Conservation (phyloP, 2,113 vertebrate species). For the Emydocephalus ijimae region DNA sequence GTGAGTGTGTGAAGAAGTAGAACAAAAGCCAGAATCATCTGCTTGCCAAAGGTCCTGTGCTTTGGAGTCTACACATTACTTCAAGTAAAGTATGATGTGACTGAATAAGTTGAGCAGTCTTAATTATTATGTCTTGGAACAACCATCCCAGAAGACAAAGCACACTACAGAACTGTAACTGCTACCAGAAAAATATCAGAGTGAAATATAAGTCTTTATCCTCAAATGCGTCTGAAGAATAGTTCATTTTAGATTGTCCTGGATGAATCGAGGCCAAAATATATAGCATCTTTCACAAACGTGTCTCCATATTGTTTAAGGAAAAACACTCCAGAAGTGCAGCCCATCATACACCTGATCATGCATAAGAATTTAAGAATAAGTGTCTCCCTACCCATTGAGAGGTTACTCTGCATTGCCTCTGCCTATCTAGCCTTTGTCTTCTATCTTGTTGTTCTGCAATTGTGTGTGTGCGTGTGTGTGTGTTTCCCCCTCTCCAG, state of each 20-base stretch:
- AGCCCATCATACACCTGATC: neutral
- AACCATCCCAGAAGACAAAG: neutral
- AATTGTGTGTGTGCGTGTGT: neutral
- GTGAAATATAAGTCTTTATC: neutral
- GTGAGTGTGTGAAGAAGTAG: neutral
- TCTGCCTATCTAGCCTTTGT: neutral
- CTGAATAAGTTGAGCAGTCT: slow-evolving; percentile 1
- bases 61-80: neutral
- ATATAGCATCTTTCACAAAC: neutral
- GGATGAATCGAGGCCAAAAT: neutral
- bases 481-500: neutral
- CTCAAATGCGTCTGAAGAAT: neutral
- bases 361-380: neutral
- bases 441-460: neutral
- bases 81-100: neutral
- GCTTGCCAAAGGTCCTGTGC: slow-evolving; percentile 21
- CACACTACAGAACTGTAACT: neutral
- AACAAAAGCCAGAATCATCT: neutral
- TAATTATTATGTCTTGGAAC: slow-evolving; percentile 1
- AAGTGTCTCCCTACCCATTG: no score
- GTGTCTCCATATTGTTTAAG: neutral
- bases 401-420: neutral
- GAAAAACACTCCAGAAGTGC: no score
- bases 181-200: neutral
- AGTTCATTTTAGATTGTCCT: neutral